Conservation (phyloP, 2,113 vertebrate species). For the Hirundichthys speculiger region DNA sequence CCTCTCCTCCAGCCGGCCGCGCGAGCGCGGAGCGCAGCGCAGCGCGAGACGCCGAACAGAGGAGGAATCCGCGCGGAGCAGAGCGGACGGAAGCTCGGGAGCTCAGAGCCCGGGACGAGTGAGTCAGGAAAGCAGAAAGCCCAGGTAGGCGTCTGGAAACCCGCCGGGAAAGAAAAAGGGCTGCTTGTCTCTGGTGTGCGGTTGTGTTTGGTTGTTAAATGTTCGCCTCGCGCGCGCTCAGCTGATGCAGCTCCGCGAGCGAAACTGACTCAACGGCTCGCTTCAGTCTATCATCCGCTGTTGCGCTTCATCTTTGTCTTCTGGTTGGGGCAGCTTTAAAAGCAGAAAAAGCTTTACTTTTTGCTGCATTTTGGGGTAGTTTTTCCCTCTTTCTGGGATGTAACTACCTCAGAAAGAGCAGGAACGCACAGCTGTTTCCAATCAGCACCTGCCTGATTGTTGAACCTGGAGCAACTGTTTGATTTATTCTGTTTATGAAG, state of each 20-base stretch:
- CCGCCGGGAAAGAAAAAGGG: too few relatives aligned
- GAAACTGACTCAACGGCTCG: conserved; percentile 7
- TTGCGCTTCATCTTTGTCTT: too few relatives aligned
- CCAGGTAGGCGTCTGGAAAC: conserved; percentile 39
- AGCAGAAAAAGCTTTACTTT: too few relatives aligned
- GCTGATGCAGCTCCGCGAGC: conserved; percentile 19
- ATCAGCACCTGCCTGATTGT: not conserved
- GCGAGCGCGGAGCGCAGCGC: conserved; percentile 12
- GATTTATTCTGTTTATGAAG: not conserved
- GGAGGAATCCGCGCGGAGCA: conserved; percentile 22
- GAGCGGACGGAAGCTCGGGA: conserved; percentile 9
- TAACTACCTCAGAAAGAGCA: too few relatives aligned
- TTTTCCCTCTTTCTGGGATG: too few relatives aligned
- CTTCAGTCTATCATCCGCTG: not conserved
- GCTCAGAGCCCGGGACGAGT: conserved; percentile 14
- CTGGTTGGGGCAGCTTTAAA: too few relatives aligned
- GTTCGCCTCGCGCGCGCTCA: too few relatives aligned
- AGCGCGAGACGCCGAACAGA: conserved; percentile 5
- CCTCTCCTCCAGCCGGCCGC: conserved; percentile 28
- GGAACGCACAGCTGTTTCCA: not conserved
- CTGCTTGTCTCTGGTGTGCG: too few relatives aligned
- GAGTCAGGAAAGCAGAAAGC: not conserved
- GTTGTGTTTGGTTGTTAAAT: too few relatives aligned
- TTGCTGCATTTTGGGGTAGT: too few relatives aligned
- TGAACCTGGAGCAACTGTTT: too few relatives aligned